Evolutionary conservation across 2,113 vertebrate genomes (phyloP), one percentile per base, ranked within the genome.

Genomic region (Morone saxatilis): DNA sequence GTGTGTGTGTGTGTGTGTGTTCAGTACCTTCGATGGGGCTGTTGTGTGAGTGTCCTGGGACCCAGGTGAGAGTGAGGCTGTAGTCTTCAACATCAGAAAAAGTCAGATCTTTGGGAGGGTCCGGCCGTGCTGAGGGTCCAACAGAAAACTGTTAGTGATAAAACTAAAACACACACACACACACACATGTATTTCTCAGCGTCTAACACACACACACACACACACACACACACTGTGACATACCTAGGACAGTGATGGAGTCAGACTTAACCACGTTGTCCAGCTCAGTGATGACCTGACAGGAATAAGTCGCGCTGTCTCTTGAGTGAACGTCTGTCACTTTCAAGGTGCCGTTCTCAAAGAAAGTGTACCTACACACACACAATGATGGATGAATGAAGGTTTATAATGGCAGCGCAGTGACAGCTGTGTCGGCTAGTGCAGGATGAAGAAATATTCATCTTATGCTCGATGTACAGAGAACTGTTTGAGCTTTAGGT

Each of bases 211-310:
- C 66, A 38, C 25, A 71, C 78, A 67, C 56, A 78, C 65, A 68
- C 60, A 73, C 71, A 84, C 43, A 59, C 43, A 66, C 76, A 73
- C 36, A 57, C 20, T 0, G 4, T 20, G 11, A 86, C 92, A 25
- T 38, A 97, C 96, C 97, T 8, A 96, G 90, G 2, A 97, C 97
- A 47, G 94, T 94, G 65, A 98, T 94, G 81, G 92, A 93, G 3
- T 96, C 96, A 0, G 94, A 94, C 3, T 79, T 88, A 1, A 31
- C 31, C 31, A 91, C 95, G 0, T 67, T 7, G 22, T 97, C 97
- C 54, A 97, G 81, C 6, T 62, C 43, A 0, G 96, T 96, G 76
- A 89, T 89, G 51, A 96, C 95, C 76, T 96, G 92, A 45, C 97
- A 98, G 57, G 93, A 95, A 62, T 97, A 98, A 9, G 4, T 47